Evolutionary conservation across 2,797 vertebrate species (phyloP), one percentile per base, ranked within the genome.

Genomic region (Coluber constrictor): DNA sequence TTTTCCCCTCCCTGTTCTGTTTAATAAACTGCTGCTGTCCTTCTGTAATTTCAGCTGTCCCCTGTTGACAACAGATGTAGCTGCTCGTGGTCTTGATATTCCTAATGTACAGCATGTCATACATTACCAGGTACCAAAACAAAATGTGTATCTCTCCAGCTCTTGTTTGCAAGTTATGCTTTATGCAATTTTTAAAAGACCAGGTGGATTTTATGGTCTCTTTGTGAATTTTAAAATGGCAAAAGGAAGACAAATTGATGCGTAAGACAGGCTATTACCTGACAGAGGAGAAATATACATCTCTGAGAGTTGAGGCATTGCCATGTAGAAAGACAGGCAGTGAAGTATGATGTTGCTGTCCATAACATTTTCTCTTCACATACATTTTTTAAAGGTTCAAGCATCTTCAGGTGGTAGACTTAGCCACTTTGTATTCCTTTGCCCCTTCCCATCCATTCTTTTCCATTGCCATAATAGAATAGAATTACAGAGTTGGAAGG

Each of bases 21-120:
- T 83, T 96, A 43, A 93, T 95, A 95, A 95, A 93, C 93, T 70
- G 15, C 56, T 56, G 4, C 25, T 90, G 20, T 92, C 86, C 10
- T 96, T 90, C 96, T 79, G 92, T 55, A 88, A 94, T 95, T 83
- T 94, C 97, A 99, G 99, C 93, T 99, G 98, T 96, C 97, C 99
- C 92, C 98, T 99, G 32, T 97, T 99, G 95, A 99, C 99, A 20
- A 99, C 99, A 89, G 99, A 99, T 93, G 99, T 99, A 88, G 99
- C 99, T 37, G 99, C 99, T 92, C 98, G 99, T 96, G 99, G 99
- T 83, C 98, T 99, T 92, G 99, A 99, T 94, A 99, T 99, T 97
- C 99, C 99, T 87, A 97, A 99, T 18, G 98, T 99, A 63, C 98
- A 99, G 92, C 98, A 99, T 92, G 99, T 99, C 94, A 98, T 99